A percentile compares a stretch with the other conserved stretches of the same genome.
These are phyloP conservation scores for Macropis europaea DNA, from an alignment of 2,888 invertebrate genomes.

Conservation along the genomic window DNA sequence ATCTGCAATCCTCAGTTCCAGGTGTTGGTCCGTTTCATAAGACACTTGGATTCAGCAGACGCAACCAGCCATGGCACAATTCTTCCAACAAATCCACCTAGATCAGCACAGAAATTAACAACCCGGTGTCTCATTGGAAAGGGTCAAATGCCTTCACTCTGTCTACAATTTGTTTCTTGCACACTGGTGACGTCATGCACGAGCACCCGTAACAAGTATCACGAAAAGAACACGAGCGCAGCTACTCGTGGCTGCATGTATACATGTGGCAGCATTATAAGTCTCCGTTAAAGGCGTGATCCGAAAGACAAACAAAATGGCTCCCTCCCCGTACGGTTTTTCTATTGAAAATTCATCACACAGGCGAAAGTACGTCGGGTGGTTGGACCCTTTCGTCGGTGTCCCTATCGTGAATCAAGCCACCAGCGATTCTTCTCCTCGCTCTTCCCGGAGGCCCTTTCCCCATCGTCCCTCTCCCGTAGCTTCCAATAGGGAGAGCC, in stretches of 20 bases:
- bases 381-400: constrained; percentile 38
- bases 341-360: constrained; percentile 73
- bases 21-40: too few relatives aligned
- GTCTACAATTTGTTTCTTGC: too few relatives aligned
- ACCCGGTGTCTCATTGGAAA: too few relatives aligned
- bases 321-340: constrained; percentile 33
- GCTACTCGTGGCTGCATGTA: not conserved
- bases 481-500: constrained; percentile 27
- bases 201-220: constrained; percentile 23
- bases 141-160: too few relatives aligned
- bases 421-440: constrained; percentile 38
- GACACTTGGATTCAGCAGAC: too few relatives aligned
- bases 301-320: constrained; percentile 74
- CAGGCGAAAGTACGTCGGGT: constrained; percentile 53
- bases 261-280: constrained; percentile 55
- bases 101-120: too few relatives aligned
- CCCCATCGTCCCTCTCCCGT: constrained; percentile 1
- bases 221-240: not conserved
- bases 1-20: too few relatives aligned
- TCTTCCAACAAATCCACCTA: too few relatives aligned
- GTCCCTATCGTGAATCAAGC: constrained; percentile 47
- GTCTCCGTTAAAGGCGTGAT: constrained; percentile 66
- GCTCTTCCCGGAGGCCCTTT: constrained; percentile 41
- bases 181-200: too few relatives aligned
- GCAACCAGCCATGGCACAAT: too few relatives aligned